phyloP scores from a whole-genome alignment of 1,140 invertebrate species.

The Dreissena rostriformis region DNA sequence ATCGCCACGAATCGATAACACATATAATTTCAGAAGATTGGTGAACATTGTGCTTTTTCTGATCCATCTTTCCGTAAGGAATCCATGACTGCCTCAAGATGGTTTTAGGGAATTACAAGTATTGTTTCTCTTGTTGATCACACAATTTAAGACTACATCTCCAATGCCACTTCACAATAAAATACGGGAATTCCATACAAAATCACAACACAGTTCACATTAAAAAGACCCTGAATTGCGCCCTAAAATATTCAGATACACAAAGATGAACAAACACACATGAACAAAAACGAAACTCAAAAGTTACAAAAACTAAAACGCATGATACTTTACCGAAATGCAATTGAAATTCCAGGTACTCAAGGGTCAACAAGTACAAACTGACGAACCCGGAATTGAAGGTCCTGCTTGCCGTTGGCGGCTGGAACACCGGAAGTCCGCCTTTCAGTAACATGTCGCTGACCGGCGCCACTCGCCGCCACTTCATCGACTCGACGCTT shows the following conservation, averaged over 20 bases:
- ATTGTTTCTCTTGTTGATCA: too few relatives aligned
- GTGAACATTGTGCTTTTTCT: too few relatives aligned
- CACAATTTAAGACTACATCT: too few relatives aligned
- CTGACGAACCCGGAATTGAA: conserved; percentile 95
- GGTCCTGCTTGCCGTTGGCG: conserved; percentile 94
- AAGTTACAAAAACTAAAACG: background rate
- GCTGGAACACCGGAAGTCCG: conserved; percentile 96
- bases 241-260: background rate
- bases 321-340: too few relatives aligned
- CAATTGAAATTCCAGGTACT: conserved; percentile 49
- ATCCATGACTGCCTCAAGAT: too few relatives aligned
- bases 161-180: background rate
- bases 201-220: background rate
- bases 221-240: background rate
- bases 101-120: too few relatives aligned
- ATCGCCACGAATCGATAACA: too few relatives aligned
- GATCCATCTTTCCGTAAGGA: too few relatives aligned
- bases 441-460: conserved; percentile 87
- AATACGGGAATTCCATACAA: background rate
- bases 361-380: conserved; percentile 86
- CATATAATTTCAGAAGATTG: too few relatives aligned
- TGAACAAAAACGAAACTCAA: background rate
- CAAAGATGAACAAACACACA: background rate
- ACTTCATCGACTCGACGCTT: conserved; percentile 95
- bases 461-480: conserved; percentile 84